Conservation (phyloP, 1,140 invertebrate species). For the Magallana angulata region DNA sequence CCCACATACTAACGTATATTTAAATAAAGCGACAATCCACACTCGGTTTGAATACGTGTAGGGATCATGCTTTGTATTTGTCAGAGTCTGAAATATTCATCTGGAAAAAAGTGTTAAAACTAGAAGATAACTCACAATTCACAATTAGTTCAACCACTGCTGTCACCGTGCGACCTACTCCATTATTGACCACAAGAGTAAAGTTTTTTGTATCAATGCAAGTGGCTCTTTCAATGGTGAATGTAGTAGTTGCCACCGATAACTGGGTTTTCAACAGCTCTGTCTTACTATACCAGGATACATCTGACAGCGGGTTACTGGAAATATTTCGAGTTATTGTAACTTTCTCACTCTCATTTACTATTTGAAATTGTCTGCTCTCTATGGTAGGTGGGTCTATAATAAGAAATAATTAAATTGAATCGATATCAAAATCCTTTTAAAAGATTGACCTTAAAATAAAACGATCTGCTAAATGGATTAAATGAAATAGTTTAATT, state of each 20-base stretch:
- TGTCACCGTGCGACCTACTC: not conserved
- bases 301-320: slow-evolving; percentile 1
- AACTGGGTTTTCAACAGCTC: not conserved
- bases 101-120: too few species aligned
- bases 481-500: too few species aligned
- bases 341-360: not conserved
- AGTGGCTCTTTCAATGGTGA: not conserved
- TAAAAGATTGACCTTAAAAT: too few species aligned
- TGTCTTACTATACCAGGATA: not conserved
- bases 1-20: too few species aligned
- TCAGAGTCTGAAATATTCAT: too few species aligned
- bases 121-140: not conserved
- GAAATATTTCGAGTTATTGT: not conserved
- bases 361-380: not conserved
- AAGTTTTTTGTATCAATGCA: not conserved
- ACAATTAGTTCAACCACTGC: not conserved
- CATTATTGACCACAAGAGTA: not conserved
- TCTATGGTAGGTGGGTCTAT: not conserved
- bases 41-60: too few species aligned
- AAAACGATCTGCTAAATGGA: too few species aligned
- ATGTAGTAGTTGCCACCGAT: not conserved
- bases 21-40: too few species aligned
- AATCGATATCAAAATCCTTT: too few species aligned
- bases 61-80: too few species aligned
- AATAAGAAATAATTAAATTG: not conserved